These are phyloP conservation scores for Nysson spinosus DNA, from an alignment of 2,888 invertebrate species.

Conservation along the genomic window DNA sequence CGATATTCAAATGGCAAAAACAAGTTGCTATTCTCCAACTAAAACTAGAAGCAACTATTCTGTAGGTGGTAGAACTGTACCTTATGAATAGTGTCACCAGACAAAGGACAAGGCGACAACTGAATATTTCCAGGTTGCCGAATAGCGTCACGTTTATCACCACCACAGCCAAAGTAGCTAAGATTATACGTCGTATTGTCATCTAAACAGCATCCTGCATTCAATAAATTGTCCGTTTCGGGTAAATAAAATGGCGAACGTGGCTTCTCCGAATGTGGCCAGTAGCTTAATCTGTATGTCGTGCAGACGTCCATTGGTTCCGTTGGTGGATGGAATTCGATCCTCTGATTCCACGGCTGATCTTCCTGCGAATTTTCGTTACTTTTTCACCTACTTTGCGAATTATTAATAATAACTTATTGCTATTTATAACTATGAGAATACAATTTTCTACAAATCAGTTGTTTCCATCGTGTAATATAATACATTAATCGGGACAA, in stretches of 20 bases:
- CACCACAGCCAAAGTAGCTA: conserved; percentile 70
- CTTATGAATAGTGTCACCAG: conserved; percentile 67
- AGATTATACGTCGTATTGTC: conserved; percentile 72
- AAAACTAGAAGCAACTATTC: background rate
- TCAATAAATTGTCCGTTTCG: conserved; percentile 66
- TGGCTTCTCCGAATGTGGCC: conserved; percentile 65
- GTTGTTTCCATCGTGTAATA: no score
- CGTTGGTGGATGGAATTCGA: conserved; percentile 61
- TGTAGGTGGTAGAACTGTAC: conserved; percentile 57
- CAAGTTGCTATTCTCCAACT: background rate
- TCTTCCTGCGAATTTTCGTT: conserved; percentile 52
- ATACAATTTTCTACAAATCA: no score
- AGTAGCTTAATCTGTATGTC: conserved; percentile 73
- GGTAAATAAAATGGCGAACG: conserved; percentile 53
- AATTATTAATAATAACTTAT: no score
- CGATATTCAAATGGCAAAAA: no score
- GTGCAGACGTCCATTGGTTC: conserved; percentile 67
- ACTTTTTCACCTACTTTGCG: no score
- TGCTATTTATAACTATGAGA: no score
- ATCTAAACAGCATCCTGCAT: conserved; percentile 65
- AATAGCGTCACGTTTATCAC: conserved; percentile 61
- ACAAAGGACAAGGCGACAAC: conserved; percentile 64
- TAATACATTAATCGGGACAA: no score
- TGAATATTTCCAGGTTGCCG: conserved; percentile 50
- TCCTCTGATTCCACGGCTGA: conserved; percentile 57